These are phyloP conservation scores for Alcedo quadribrachys DNA, from an alignment of 2,797 vertebrate genomes.

Conservation along the genomic window DNA sequence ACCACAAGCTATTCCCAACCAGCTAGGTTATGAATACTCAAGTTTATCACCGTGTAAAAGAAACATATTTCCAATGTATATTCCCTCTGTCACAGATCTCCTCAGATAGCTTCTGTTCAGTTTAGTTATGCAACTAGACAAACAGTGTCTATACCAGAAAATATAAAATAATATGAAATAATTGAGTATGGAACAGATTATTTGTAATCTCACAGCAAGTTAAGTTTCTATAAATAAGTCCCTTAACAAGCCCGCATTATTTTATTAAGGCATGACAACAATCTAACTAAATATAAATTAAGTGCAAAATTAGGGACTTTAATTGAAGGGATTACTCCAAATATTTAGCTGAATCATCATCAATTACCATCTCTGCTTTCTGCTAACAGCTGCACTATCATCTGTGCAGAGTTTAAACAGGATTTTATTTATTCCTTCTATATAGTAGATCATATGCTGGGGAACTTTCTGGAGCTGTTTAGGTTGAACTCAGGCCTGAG, in stretches of 20 bases:
- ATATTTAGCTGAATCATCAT: neutral
- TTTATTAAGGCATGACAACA: neutral
- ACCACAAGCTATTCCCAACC: neutral
- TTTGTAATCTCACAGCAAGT: neutral
- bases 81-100: neutral
- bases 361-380: neutral
- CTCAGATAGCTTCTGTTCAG: neutral
- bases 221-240: neutral
- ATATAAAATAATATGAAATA: neutral
- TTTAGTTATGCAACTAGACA: neutral
- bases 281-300: neutral
- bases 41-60: neutral
- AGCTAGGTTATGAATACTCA: neutral
- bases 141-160: neutral
- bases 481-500: neutral
- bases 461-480: neutral
- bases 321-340: constrained; percentile 5
- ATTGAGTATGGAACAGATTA: neutral
- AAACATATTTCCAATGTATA: neutral
- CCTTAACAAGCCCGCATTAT: neutral
- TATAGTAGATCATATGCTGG: neutral
- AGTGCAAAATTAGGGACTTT: neutral
- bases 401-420: neutral
- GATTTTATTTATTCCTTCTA: neutral
- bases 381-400: neutral